Conservation (phyloP, 2,797 vertebrate species). For the Champsocephalus esox region DNA sequence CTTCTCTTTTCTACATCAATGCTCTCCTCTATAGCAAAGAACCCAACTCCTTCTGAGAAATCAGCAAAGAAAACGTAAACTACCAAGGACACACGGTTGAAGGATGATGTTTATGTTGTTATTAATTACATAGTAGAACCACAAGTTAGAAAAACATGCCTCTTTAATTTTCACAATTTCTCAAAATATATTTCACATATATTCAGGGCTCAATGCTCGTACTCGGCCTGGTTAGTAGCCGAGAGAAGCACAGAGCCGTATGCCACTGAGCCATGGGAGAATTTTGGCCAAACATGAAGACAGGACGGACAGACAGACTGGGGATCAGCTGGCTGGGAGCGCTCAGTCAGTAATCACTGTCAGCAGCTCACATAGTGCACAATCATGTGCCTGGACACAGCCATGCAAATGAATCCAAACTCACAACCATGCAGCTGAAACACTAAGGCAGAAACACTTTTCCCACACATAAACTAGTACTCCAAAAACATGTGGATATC, state of each 20-base stretch:
- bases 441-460: background rate
- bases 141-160: background rate
- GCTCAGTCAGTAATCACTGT: slow-evolving; percentile 43
- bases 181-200: background rate
- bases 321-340: slow-evolving; percentile 42
- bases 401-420: slow-evolving; percentile 8
- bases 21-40: background rate
- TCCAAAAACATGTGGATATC: background rate
- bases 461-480: background rate
- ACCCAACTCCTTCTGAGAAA: too few species aligned
- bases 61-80: background rate
- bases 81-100: background rate
- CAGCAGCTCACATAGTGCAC: slow-evolving; percentile 22
- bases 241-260: slow-evolving; percentile 9
- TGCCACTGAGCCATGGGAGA: slow-evolving; percentile 32
- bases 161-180: background rate
- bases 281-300: slow-evolving; percentile 43
- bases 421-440: background rate
- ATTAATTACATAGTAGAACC: background rate
- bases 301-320: slow-evolving; percentile 27
- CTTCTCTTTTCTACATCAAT: background rate
- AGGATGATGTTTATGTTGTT: slow-evolving; percentile 9
- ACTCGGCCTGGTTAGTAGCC: slow-evolving; percentile 6
- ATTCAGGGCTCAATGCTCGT: background rate
- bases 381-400: slow-evolving; percentile 14